Evolutionary conservation across 2,113 vertebrate genomes (phyloP).

Genomic region (Paradisaea rubra): DNA sequence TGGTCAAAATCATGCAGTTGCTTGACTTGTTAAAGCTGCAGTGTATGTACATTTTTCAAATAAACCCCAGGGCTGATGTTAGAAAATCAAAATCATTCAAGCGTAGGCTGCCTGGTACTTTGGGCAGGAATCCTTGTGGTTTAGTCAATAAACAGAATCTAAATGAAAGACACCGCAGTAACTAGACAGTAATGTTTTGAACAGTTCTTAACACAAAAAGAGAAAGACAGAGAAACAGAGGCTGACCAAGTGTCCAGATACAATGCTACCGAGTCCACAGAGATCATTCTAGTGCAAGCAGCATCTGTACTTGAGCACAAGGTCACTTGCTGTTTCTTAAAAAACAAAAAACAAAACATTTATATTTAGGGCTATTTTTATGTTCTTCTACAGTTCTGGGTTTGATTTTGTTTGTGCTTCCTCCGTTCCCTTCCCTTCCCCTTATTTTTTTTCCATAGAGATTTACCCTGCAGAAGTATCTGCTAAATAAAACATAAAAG

Average conservation of each 20-base stretch:
- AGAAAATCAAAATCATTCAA: conserved; percentile 78
- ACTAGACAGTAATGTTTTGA: conserved; percentile 72
- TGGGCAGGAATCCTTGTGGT: conserved; percentile 74
- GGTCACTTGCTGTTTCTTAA: not conserved
- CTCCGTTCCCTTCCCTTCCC: too few relatives aligned
- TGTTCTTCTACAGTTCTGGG: not conserved
- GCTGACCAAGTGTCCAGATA: conserved; percentile 34
- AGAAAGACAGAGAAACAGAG: not conserved
- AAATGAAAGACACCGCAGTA: conserved; percentile 76
- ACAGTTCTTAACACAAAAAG: conserved; percentile 59
- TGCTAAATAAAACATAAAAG: not conserved
- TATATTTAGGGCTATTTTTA: not conserved
- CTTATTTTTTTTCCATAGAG: not conserved
- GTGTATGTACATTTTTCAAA: conserved; percentile 75
- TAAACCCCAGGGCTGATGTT: conserved; percentile 74
- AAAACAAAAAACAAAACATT: not conserved
- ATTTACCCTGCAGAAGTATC: not conserved
- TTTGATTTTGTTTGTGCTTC: not conserved
- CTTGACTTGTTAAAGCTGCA: conserved; percentile 74
- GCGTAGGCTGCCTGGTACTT: conserved; percentile 70
- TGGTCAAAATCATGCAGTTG: conserved; percentile 72
- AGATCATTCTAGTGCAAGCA: not conserved
- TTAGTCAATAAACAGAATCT: conserved; percentile 76
- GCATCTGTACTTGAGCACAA: conserved; percentile 19
- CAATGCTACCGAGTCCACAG: conserved; percentile 25